Evolutionary conservation across 2,797 vertebrate species (phyloP), one percentile per base, ranked within the genome.

Genomic region (Amphiprion clarkii): DNA sequence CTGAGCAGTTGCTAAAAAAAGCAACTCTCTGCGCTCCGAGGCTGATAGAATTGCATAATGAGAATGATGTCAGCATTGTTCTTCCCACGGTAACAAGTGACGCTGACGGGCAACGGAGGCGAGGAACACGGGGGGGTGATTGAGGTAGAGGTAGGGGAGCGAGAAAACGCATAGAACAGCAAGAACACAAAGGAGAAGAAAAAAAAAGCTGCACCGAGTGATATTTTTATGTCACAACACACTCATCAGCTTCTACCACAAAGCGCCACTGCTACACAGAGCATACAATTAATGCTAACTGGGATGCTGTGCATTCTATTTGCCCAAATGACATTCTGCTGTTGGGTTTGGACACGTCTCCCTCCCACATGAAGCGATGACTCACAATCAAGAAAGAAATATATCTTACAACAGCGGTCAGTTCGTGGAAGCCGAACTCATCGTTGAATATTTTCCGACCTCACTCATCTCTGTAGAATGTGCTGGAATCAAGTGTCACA

Each of bases 61-160:
- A 83, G 78, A 53, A 75, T 90, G 90, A 92, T 87, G 89, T 94
- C 92, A 91, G 78, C 88, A 82, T 84, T 79, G 89, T 79, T 88
- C 84, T 86, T 86, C 85, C 80, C 79, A 79, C 79, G 49, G 85
- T 82, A 88, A 90, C 87, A 87, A 84, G 88, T 90, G 86, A 90
- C 57, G 84, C 77, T 65, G 69, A 71, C 1, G 57, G 70, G 74
- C 70, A 19, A 40, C 21, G 1, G 68, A 60, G 78, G 59, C 27
- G 36, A 65, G 59, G 63, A 71, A 29, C 33, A 12, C 25, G 23
- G 11, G 7, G 25, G 6, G 61, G 40, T 13, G 78, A 60, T 2
- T 14, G 62, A 71, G 42, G 53, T 31, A 16, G 78, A 81, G 33
- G 52, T 23, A n/a, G 67, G 25, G 29, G 40, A 36, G 71, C 54